phyloP scores from a whole-genome alignment of 2,113 vertebrate genomes.

The Prunella himalayana region DNA sequence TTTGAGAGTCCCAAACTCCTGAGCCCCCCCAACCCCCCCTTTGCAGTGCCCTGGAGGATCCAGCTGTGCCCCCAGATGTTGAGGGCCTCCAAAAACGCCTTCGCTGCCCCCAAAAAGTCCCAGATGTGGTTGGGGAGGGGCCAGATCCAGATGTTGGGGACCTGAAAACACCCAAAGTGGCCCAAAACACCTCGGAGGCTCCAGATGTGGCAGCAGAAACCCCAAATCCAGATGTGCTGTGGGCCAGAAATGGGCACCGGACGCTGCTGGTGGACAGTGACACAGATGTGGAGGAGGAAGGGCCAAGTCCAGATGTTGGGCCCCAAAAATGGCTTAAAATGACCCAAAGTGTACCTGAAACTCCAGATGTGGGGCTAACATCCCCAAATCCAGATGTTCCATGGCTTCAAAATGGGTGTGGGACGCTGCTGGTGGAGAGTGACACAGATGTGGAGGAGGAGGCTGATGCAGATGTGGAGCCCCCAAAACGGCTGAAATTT shows the following conservation, averaged over 20 bases:
- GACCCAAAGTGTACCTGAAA: fast-evolving
- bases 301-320: fast-evolving
- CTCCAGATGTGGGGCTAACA: not conserved
- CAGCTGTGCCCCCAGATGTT: not conserved
- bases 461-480: not conserved
- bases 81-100: not conserved
- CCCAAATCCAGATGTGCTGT: not conserved
- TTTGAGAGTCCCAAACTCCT: not conserved
- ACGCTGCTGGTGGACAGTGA: not conserved
- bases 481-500: fast-evolving
- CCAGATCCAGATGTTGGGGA: not conserved
- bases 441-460: not conserved
- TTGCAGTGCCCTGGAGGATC: not conserved
- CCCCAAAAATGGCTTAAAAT: fast-evolving
- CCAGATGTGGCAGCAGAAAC: not conserved
- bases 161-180: fast-evolving
- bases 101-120: fast-evolving
- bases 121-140: fast-evolving
- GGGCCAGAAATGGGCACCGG: fast-evolving
- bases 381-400: not conserved
- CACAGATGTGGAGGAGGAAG: not conserved
- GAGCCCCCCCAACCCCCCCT: fast-evolving
- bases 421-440: not conserved
- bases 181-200: fast-evolving
- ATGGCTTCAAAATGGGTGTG: not conserved